A percentile compares a stretch with the other conserved stretches of the same genome.
Conservation (phyloP, 2,888 invertebrate species). For the Nowickia ferox region DNA sequence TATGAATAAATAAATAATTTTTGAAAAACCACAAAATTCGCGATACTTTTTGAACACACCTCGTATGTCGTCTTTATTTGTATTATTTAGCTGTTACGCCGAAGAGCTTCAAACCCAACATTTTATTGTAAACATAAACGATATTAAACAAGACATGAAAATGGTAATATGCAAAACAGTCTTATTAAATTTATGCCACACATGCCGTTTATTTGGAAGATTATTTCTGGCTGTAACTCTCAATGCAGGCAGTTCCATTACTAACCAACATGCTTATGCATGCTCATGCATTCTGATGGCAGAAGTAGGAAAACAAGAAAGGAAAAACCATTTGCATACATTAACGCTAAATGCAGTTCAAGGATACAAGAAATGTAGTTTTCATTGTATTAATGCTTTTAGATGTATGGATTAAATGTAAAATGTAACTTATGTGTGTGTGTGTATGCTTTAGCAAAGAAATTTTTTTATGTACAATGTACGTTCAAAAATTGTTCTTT, state of each 20-base stretch:
- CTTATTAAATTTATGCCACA: slow-evolving; percentile 2
- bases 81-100: not conserved
- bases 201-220: slow-evolving; percentile 5
- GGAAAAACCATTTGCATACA: slow-evolving; percentile 7
- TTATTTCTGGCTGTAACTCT: not conserved
- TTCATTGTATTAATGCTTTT: not conserved
- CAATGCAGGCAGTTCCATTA: not conserved
- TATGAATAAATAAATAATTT: too few species aligned
- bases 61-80: not conserved
- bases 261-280: not conserved
- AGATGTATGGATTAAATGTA: too few species aligned
- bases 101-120: not conserved
- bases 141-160: slow-evolving; percentile 3
- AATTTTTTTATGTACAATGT: too few species aligned
- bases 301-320: not conserved
- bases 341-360: slow-evolving; percentile 18
- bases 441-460: too few species aligned
- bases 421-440: too few species aligned
- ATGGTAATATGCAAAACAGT: slow-evolving; percentile 3
- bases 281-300: not conserved
- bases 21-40: too few species aligned
- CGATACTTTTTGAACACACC: too few species aligned
- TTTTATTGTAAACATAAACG: not conserved
- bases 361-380: slow-evolving; percentile 7
- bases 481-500: too few species aligned